phyloP scores from a whole-genome alignment of 2,888 invertebrate genomes.

The Cosmorhoe ocellata region DNA sequence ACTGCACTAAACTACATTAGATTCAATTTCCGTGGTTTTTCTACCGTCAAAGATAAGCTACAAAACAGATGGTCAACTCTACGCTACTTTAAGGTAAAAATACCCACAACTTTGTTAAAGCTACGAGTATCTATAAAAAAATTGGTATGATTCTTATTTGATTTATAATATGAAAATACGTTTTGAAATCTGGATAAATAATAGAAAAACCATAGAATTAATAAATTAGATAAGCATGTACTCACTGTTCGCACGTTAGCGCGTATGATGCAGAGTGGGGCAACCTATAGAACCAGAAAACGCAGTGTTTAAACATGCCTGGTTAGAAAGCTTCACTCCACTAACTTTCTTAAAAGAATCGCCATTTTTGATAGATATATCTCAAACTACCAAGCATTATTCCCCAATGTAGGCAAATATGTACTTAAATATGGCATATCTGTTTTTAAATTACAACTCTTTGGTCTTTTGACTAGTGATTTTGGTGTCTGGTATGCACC shows the following conservation, averaged over 20 bases:
- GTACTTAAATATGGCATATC: background rate
- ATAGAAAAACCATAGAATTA: constrained; percentile 49
- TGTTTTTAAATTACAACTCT: background rate
- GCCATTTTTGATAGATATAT: constrained; percentile 4
- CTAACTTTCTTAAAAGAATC: constrained; percentile 11
- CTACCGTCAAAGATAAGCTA: constrained; percentile 21
- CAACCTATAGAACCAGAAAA: constrained; percentile 81
- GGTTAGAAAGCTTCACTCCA: constrained; percentile 73
- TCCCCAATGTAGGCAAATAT: constrained; percentile 6
- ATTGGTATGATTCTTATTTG: no score
- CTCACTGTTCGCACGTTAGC: constrained; percentile 86
- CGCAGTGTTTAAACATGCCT: constrained; percentile 80
- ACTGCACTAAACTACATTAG: constrained; percentile 18
- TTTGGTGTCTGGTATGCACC: no score
- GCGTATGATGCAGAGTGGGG: constrained; percentile 84
- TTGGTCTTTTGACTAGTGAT: background rate
- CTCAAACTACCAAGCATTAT: constrained; percentile 29
- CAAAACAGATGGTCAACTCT: constrained; percentile 17
- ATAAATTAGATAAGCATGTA: constrained; percentile 66
- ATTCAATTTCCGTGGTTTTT: constrained; percentile 34
- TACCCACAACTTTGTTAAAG: background rate
- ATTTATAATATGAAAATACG: no score
- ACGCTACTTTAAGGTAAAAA: background rate
- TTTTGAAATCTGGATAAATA: background rate
- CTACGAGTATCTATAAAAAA: no score